A percentile compares a stretch with the other conserved stretches of the same genome.
phyloP scores from a whole-genome alignment of 1,140 invertebrate genomes.

The Prorops nasuta region DNA sequence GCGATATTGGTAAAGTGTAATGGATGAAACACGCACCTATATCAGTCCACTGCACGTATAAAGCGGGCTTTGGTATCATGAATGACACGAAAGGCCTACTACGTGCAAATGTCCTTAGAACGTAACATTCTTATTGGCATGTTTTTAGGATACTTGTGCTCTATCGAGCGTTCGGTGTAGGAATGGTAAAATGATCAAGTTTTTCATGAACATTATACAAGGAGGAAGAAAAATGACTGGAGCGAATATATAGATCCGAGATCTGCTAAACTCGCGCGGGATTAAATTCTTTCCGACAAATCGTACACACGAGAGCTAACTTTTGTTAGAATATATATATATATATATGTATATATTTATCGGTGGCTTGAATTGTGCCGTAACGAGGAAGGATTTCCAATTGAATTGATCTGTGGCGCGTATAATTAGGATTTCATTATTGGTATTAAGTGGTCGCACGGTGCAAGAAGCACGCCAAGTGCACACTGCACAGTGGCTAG shows the following conservation, averaged over 20 bases:
- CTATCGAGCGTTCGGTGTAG: too few relatives aligned
- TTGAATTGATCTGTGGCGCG: not conserved
- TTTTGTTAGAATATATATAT: not conserved
- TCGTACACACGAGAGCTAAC: not conserved
- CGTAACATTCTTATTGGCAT: too few relatives aligned
- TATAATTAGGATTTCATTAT: slow-evolving; percentile 8
- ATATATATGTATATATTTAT: not conserved
- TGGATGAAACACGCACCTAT: too few relatives aligned
- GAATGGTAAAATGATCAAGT: too few relatives aligned
- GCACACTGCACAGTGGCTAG: not conserved
- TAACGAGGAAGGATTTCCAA: slow-evolving; percentile 5
- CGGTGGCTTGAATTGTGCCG: not conserved
- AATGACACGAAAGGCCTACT: too few relatives aligned
- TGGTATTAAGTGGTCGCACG: slow-evolving; percentile 21
- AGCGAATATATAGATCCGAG: not conserved
- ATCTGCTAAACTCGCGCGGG: not conserved
- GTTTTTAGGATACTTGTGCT: too few relatives aligned
- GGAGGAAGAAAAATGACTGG: not conserved
- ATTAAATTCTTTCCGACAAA: not conserved
- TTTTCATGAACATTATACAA: too few relatives aligned
- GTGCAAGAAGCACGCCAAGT: slow-evolving; percentile 10
- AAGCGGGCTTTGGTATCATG: too few relatives aligned
- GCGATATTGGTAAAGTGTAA: too few relatives aligned
- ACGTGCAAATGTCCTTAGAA: too few relatives aligned
- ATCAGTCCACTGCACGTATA: too few relatives aligned